A percentile compares a stretch with the other conserved stretches of the same genome.
phyloP scores from a whole-genome alignment of 2,113 vertebrate species.

The Nibea albiflora region DNA sequence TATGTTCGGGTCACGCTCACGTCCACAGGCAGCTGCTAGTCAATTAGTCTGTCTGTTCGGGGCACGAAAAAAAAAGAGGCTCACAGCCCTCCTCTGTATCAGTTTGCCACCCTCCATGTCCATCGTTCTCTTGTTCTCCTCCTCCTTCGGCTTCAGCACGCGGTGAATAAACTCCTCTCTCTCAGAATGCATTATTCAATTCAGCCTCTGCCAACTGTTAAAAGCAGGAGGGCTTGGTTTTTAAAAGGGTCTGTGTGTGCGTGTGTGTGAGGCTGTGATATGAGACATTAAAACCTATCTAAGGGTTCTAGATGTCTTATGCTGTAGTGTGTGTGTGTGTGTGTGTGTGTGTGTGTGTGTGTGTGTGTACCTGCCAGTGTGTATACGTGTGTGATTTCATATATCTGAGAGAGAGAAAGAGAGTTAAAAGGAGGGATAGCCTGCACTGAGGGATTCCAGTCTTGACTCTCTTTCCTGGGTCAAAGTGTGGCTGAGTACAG shows the following conservation, averaged over 20 bases:
- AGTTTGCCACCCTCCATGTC: slow-evolving; percentile 53
- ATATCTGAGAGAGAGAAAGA: slow-evolving; percentile 54
- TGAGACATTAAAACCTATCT: slow-evolving; percentile 50
- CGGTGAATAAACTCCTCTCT: slow-evolving; percentile 60
- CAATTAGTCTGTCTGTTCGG: slow-evolving; percentile 55
- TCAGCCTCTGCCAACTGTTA: slow-evolving; percentile 41
- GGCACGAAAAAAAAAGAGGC: slow-evolving; percentile 52
- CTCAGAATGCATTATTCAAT: slow-evolving; percentile 54
- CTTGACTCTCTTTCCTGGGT: slow-evolving; percentile 59
- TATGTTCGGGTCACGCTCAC: slow-evolving; percentile 68
- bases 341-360: slow-evolving; percentile 62
- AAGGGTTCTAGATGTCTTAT: slow-evolving; percentile 40
- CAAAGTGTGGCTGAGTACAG: slow-evolving; percentile 64
- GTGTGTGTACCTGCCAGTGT: slow-evolving; percentile 71
- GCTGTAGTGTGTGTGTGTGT: slow-evolving; percentile 59
- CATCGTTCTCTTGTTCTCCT: slow-evolving; percentile 26
- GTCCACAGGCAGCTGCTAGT: slow-evolving; percentile 59
- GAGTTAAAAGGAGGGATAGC: slow-evolving; percentile 57
- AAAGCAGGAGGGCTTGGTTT: slow-evolving; percentile 44
- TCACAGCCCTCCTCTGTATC: slow-evolving; percentile 55
- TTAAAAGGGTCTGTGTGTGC: slow-evolving; percentile 56
- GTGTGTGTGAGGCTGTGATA: slow-evolving; percentile 31
- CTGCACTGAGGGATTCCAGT: slow-evolving; percentile 67
- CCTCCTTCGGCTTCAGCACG: slow-evolving; percentile 38
- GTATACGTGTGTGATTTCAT: slow-evolving; percentile 38